Base-by-base conservation (phyloP, 2,797 vertebrate genomes). In the Apodemus agrarius region DNA sequence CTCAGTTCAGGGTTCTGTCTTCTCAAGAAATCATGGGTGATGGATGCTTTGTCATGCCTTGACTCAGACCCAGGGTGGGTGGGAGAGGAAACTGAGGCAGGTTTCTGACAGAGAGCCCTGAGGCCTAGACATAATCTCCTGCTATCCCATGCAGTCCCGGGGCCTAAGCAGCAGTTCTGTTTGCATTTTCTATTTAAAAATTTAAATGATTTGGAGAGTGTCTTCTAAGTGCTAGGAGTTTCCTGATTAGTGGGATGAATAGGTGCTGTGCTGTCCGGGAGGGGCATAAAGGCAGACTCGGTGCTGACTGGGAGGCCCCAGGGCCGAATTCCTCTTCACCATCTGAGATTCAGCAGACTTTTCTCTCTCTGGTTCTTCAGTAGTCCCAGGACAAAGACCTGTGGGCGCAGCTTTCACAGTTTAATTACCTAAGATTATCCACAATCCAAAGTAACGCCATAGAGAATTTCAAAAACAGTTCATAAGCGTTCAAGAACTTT, bases 161-260 rank as follows among this genome's bases (percentile, higher is more conserved):
- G 31, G 49, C 17, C 52, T 12, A 10, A 63, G 61, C 40, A 61
- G 40, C 63, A 74, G 54, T 76, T 76, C 59, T 72, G 49, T 82
- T 81, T 69, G 69, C 59, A 17, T 22, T 54, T 82, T 88, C 87
- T 94, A 2, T 79, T 95, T 91, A 86, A 88, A 72, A 57, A 43
- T 74, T 63, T 63, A 63, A 83, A 0, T 84, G 87, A 67, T 93
- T 81, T 92, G 75, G 37, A 79, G 83, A 93, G 76, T 34, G 12
- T 80, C 49, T 94, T 31, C 37, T 59, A 0, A 0, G 1, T 46
- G 31, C 34, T 34, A 29, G 93, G 69, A 76, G 2, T 81, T 54
- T 80, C 49, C 37, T 59, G 75, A 79, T 54, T 79, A 9, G 72
- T 31, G 49, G 72, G 21, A 34, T 34, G 29, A 21, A 29, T 13